Percentiles rank a stretch among this genome's conserved stretches.
These are phyloP conservation scores for Parasteatoda tepidariorum DNA, from an alignment of 1,140 invertebrate genomes.

Conservation along the genomic window DNA sequence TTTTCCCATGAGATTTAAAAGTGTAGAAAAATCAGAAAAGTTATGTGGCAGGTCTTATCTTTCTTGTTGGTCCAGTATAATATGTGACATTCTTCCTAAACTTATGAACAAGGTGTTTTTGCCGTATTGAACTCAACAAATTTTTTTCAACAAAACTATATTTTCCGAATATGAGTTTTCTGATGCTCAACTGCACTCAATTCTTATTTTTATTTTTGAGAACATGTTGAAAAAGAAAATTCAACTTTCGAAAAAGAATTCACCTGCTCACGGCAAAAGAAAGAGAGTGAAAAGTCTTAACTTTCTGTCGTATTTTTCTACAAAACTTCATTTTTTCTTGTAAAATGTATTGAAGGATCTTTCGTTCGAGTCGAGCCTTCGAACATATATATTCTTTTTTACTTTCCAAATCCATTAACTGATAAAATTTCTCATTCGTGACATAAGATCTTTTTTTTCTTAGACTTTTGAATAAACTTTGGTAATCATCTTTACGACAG, in stretches of 20 bases:
- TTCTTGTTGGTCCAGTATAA: too few species aligned
- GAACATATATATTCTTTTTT: neutral
- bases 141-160: neutral
- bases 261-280: neutral
- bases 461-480: neutral
- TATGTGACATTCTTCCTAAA: too few species aligned
- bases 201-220: neutral
- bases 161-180: neutral
- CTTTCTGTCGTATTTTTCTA: neutral
- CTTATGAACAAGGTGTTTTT: too few species aligned
- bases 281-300: neutral
- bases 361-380: neutral
- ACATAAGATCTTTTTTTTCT: constrained; percentile 4
- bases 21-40: too few species aligned
- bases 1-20: too few species aligned
- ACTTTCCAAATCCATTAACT: constrained; percentile 46
- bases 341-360: too few species aligned
- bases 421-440: constrained; percentile 40
- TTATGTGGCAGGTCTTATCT: too few species aligned
- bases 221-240: neutral
- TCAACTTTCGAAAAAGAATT: neutral
- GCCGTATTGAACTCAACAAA: neutral
- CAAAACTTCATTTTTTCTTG: neutral
- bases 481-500: constrained; percentile 1
- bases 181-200: neutral